A percentile compares a stretch with the other conserved stretches of the same genome.
phyloP scores from a whole-genome alignment of 35 echinoderm and acorn worm genomes.

The Ptychodera flava region DNA sequence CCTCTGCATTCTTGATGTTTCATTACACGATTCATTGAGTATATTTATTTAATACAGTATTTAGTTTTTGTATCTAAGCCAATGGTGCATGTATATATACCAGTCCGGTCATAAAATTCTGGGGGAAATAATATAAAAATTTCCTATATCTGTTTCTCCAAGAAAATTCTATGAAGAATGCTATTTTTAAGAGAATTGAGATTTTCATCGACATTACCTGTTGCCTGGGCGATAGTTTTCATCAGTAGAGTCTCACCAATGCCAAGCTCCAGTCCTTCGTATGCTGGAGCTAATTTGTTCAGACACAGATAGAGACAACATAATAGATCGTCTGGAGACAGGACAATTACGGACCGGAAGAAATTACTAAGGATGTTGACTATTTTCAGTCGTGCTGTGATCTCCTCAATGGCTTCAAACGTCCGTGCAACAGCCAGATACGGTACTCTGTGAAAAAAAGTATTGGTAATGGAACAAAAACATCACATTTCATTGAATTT shows the following conservation, averaged over 20 bases:
- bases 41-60: too few species aligned
- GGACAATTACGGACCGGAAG: slow-evolving; percentile 70
- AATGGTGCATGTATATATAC: too few species aligned
- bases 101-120: too few species aligned
- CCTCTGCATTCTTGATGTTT: too few species aligned
- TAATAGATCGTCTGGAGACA: slow-evolving; percentile 67
- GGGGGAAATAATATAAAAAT: too few species aligned
- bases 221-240: slow-evolving; percentile 85
- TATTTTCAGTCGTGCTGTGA: slow-evolving; percentile 64
- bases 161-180: too few species aligned
- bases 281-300: slow-evolving; percentile 92
- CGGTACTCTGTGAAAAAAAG: slow-evolving; percentile 50
- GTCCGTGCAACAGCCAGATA: slow-evolving; percentile 83
- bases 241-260: slow-evolving; percentile 82
- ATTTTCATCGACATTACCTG: too few species aligned
- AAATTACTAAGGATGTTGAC: slow-evolving; percentile 79
- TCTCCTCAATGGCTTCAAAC: slow-evolving; percentile 75
- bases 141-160: too few species aligned
- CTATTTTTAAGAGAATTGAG: too few species aligned
- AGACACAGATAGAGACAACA: slow-evolving; percentile 85
- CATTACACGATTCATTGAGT: too few species aligned
- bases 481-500: background rate
- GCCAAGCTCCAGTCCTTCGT: slow-evolving; percentile 88
- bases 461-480: background rate
- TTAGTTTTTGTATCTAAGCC: too few species aligned